These are phyloP conservation scores for Sebastes baramenuke DNA, from an alignment of 2,797 vertebrate genomes.

Conservation along the genomic window DNA sequence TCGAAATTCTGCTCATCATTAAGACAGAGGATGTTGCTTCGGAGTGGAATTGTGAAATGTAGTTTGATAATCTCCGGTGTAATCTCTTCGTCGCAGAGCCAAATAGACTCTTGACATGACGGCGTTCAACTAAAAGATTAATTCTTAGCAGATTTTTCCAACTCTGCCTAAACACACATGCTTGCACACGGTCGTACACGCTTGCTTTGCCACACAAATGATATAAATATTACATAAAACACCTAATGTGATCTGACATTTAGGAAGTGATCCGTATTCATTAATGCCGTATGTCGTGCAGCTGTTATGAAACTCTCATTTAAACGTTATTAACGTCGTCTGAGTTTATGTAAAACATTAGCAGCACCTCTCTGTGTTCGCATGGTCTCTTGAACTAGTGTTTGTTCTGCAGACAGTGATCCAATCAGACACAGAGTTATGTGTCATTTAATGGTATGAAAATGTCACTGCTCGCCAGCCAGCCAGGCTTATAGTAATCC, in stretches of 20 bases:
- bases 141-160: conserved; percentile 46
- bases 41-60: conserved; percentile 54
- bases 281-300: conserved; percentile 9
- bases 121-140: conserved; percentile 60
- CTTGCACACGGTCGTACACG: neutral
- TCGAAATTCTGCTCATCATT: conserved; percentile 3
- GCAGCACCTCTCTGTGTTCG: neutral
- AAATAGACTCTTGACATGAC: conserved; percentile 63
- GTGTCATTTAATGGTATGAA: conserved; percentile 66
- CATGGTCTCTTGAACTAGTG: conserved; percentile 23
- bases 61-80: conserved; percentile 68
- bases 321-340: neutral
- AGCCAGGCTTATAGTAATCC: conserved; percentile 68
- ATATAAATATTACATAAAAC: conserved; percentile 64
- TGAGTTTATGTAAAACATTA: conserved; percentile 23
- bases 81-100: conserved; percentile 62
- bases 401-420: conserved; percentile 49
- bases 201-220: conserved; percentile 22
- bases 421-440: conserved; percentile 63
- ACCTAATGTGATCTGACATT: conserved; percentile 32
- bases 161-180: conserved; percentile 13
- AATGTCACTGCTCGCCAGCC: conserved; percentile 59
- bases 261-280: conserved; percentile 29
- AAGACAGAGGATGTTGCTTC: conserved; percentile 23
- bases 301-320: conserved; percentile 47